Base-by-base conservation (phyloP, 2,113 vertebrate species). In the Heterotis niloticus region DNA sequence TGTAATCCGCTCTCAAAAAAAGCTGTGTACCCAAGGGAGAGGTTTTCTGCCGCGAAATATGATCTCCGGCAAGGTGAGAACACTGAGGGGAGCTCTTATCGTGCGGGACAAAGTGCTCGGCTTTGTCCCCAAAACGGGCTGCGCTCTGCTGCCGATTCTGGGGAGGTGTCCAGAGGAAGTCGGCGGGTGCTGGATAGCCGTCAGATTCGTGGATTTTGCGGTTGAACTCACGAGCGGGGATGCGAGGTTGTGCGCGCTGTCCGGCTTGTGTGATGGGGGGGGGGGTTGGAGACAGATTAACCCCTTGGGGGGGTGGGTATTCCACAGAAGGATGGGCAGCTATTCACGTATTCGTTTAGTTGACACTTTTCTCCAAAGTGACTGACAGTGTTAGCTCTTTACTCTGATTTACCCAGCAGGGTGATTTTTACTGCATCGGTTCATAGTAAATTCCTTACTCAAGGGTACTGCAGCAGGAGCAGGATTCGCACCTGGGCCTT, bases 11-110 rank as follows among this genome's bases (percentile, higher is more conserved):
- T 74, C 34, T 2, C 34, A 24, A 74, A 74, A 44, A 14, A 62
- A 62, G 59, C 68, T 44, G 28, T 70, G 18, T 20, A 28, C 71
- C 71, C 23, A 26, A 26, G 71, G 5, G 71, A 74, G 54, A 20
- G 54, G 71, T 23, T 74, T 74, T 54, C 51, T 57, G 54, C 57
- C n/a, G 56, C 57, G n/a, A 74, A 74, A 28, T 57, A 54, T 74
- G 57, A 74, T 74, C 71, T 74, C 71, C 57, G 1, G 52, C 52
- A 74, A 74, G 51, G 71, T 74, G 71, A 74, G 71, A 20, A 57
- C 54, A 74, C 54, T 51, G 71, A 74, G 26, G 54, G 71, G 71
- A 74, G 52, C 51, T 52, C 34, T 28, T 74, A 54, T 74, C 71
- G 57, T 56, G 20, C 7, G 71, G 71, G 71, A 74, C 52, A 74